Evolutionary conservation across 2,113 vertebrate genomes (phyloP).

Genomic region (Vicugna pacos): DNA sequence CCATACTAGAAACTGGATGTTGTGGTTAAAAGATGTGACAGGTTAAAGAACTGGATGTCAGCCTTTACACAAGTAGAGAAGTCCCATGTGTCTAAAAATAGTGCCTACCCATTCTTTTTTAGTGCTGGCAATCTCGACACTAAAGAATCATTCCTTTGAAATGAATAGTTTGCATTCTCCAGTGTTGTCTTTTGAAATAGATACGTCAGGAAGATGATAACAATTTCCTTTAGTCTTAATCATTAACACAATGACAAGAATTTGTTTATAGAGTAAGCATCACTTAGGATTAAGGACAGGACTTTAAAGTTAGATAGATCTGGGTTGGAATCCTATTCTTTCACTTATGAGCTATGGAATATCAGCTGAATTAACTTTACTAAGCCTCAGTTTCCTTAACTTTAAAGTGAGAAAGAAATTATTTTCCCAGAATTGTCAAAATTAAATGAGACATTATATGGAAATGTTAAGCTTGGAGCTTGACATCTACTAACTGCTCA

Average conservation of each 20-base stretch:
- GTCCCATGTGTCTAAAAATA: background rate
- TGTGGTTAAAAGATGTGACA: background rate
- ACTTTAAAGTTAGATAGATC: constrained; percentile 1
- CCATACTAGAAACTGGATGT: background rate
- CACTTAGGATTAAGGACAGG: background rate
- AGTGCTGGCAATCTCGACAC: background rate
- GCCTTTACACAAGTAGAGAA: background rate
- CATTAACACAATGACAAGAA: constrained; percentile 5
- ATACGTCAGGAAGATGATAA: background rate
- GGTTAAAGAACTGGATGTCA: background rate
- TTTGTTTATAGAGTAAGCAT: constrained; percentile 31
- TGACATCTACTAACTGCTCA: background rate
- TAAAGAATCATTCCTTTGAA: background rate
- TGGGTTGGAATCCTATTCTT: background rate
- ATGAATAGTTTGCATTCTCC: constrained; percentile 12
- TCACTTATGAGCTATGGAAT: background rate
- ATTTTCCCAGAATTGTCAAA: background rate
- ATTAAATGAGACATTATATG: constrained; percentile 1
- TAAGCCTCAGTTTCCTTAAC: background rate
- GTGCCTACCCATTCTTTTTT: background rate
- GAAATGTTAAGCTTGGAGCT: background rate
- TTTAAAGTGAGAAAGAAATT: background rate
- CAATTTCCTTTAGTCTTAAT: constrained; percentile 17
- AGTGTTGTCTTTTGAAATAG: constrained; percentile 22
- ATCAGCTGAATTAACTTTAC: background rate